Percentiles rank a stretch among this genome's conserved stretches.
These are phyloP conservation scores for Laupala kohalensis DNA, from an alignment of 1,140 invertebrate species.

Conservation along the genomic window DNA sequence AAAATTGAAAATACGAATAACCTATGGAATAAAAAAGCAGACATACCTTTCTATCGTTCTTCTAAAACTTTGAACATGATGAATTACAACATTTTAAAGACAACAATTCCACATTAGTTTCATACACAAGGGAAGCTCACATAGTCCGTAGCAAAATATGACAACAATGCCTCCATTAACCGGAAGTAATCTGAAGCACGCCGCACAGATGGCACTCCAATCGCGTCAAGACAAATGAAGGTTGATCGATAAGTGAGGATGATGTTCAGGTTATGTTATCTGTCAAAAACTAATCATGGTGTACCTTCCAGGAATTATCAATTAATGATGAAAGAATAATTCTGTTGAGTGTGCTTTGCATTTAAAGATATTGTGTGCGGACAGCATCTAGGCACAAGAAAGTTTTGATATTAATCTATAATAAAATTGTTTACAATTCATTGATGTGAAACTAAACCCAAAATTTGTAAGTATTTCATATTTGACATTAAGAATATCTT, in stretches of 20 bases:
- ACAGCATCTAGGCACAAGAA: too few species aligned
- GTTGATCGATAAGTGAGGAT: background rate
- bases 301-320: too few species aligned
- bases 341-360: too few species aligned
- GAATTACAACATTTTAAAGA: background rate
- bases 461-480: too few species aligned
- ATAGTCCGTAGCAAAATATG: conserved; percentile 14
- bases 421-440: too few species aligned
- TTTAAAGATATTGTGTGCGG: too few species aligned
- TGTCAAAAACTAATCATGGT: too few species aligned
- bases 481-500: too few species aligned
- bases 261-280: too few species aligned
- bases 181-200: background rate
- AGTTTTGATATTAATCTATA: too few species aligned
- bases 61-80: background rate
- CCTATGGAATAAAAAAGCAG: background rate
- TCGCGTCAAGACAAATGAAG: background rate
- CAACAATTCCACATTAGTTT: background rate
- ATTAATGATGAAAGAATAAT: too few species aligned
- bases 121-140: background rate
- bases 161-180: conserved; percentile 16
- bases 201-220: background rate
- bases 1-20: background rate
- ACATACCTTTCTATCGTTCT: background rate
- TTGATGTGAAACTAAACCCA: too few species aligned